phyloP scores from a whole-genome alignment of 2,888 invertebrate species.

The Eupsilia transversa region DNA sequence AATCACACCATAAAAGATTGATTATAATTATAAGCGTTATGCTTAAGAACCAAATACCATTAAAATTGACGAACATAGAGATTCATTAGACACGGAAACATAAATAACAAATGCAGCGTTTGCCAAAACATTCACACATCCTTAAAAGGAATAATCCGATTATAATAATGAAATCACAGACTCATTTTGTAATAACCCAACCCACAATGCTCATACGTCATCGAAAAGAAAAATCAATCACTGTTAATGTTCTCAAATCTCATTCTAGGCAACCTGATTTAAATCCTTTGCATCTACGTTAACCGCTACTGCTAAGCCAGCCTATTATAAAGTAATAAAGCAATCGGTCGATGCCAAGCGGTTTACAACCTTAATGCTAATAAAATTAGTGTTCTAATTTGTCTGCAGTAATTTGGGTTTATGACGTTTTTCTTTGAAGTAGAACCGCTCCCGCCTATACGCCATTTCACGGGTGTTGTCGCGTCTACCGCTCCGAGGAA shows the following conservation, averaged over 20 bases:
- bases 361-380: conserved; percentile 85
- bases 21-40: conserved; percentile 4
- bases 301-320: conserved; percentile 83
- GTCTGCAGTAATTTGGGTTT: conserved; percentile 84
- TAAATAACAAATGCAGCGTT: conserved; percentile 49
- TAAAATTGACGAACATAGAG: conserved; percentile 18
- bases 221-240: conserved; percentile 66
- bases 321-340: conserved; percentile 84
- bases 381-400: conserved; percentile 89
- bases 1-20: not conserved
- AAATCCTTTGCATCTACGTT: conserved; percentile 66
- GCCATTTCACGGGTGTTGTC: conserved; percentile 88
- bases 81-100: conserved; percentile 36
- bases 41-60: conserved; percentile 7
- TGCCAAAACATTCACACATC: conserved; percentile 55
- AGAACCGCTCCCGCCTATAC: conserved; percentile 73
- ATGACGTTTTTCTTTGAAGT: conserved; percentile 79
- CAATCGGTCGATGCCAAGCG: conserved; percentile 77
- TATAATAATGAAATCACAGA: conserved; percentile 59
- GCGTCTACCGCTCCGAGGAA: conserved; percentile 70
- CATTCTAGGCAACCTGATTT: conserved; percentile 71
- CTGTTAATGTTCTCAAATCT: conserved; percentile 61
- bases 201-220: conserved; percentile 56
- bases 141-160: conserved; percentile 59
- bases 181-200: conserved; percentile 58